Evolutionary conservation across 2,888 invertebrate genomes (phyloP), one percentile per base, ranked within the genome.

Genomic region (Danaus chrysippus): DNA sequence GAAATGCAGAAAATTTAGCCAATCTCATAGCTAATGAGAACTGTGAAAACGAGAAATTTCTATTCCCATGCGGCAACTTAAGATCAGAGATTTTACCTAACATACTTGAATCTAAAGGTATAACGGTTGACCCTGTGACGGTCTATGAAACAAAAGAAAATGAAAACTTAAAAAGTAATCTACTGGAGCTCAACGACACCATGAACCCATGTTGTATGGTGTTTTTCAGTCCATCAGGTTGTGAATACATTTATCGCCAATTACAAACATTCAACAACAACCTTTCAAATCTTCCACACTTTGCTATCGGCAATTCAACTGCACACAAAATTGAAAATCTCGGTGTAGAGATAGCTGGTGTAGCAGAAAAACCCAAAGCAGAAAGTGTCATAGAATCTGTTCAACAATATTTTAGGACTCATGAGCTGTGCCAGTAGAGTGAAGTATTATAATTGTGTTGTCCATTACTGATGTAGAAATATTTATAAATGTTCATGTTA

Each of bases 301-400:
- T 90, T 74, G 90, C 90, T 10, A 90, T 90, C 46, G 90, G 90
- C n/a, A 85, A 86, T 72, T 83, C 88, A 0, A 90, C 90, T 0
- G 89, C 90, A 10, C 83, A 87, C 59, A 89, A 86, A 67, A 88
- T 90, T 69, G 82, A 84, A 70, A 87, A 83, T 61, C 80, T 90
- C 0, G 90, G 90, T 0, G 65, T 87, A n/a, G 85, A 87, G 61
- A 84, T 87, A 58, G 86, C 89, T 0, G 90, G 90, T 0, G 81
- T 90, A 0, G 90, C 90, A 0, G 71, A 73, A 0, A 76, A 74
- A 42, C 90, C 90, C 0, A 77, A 72, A 11, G 75, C 87, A 0
- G 82, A 83, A 13, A 79, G 82, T 72, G 68, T 90, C 9, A 74
- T 84, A 17, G 80, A 86, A 58, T 78, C 83, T 0, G 70, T 75